Evolutionary conservation across 2,113 vertebrate species (phyloP).

Genomic region (Galbula dea): DNA sequence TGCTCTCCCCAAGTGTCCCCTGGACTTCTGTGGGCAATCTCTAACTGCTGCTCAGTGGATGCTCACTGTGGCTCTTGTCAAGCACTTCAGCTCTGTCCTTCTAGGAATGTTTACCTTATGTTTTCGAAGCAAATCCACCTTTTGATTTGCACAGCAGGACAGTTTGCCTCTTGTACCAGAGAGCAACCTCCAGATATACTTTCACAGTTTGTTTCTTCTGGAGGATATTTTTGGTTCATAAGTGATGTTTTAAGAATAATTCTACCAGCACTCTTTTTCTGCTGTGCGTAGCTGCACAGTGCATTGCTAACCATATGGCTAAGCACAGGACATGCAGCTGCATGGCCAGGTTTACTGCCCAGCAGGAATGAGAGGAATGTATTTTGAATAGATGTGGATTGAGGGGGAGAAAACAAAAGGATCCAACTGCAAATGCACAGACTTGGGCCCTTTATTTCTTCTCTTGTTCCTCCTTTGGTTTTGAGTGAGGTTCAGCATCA

Average conservation of each 20-base stretch:
- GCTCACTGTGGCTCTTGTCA: background rate
- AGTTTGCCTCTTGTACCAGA: background rate
- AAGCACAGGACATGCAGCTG: background rate
- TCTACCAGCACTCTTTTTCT: conserved; percentile 16
- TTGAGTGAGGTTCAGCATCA: conserved; percentile 2
- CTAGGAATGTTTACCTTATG: conserved; percentile 26
- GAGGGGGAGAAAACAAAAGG: background rate
- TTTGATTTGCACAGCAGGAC: conserved; percentile 30
- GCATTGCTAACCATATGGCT: background rate
- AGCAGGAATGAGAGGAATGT: background rate
- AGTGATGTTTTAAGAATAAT: conserved; percentile 6
- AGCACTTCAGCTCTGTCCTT: background rate
- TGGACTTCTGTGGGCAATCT: background rate
- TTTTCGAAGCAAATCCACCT: conserved; percentile 4
- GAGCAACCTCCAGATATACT: conserved; percentile 18
- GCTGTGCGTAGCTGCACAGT: background rate
- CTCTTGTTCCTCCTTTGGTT: background rate
- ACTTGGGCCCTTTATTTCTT: background rate
- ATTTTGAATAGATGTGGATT: background rate
- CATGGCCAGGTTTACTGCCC: background rate
- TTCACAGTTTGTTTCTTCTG: background rate
- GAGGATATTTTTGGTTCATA: conserved; percentile 13
- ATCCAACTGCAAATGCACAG: background rate
- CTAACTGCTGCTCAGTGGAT: background rate
- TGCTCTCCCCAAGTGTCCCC: background rate